Evolutionary conservation across 2,888 invertebrate species (phyloP), one percentile per base, ranked within the genome.

Genomic region (Drosophila silvestris): DNA sequence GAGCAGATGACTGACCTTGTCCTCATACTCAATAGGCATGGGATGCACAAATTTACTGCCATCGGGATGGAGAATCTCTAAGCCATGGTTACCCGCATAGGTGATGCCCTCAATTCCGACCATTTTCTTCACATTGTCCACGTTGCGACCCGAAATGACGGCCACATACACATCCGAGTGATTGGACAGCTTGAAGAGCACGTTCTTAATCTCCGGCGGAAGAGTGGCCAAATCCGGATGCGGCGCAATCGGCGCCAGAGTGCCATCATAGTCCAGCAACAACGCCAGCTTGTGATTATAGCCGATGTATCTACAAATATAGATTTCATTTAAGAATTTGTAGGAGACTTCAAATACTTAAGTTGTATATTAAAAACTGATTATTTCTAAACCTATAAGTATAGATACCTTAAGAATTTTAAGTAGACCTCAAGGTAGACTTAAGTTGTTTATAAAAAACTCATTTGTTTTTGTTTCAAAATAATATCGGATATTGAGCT

Each of bases 31-130:
- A 77, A 96, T 95, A 0, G 98, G 98, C 97, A 98, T 97, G 0
- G 98, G 97, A 93, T 97, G 97, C 0, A 97, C 97, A 91, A 98
- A 98, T 93, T 96, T 97, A 90, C 97, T 97, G 65, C 97, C 97
- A 90, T 98, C 98, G 0, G 98, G 97, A 93, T 98, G 98, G 16
- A 97, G 93, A 89, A 98, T 97, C 94, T 98, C 97, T 72, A 98
- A 92, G 1, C 97, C 98, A 91, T 98, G 97, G 93, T 97, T 97
- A 39, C 98, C 98, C 0, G 98, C 98, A 91, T 98, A 98, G 0
- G 98, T 98, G 70, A 98, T 97, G 71, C 97, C 97, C 82, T 97
- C 97, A 74, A 98, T 97, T 22, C 97, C 97, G 57, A 98, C 98
- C 97, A 97, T 98, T 82, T 96, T 95, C 91, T 97, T 97, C 1